Evolutionary conservation across 2,888 invertebrate genomes (phyloP).

Genomic region (Drepanosiphum platanoidis): DNA sequence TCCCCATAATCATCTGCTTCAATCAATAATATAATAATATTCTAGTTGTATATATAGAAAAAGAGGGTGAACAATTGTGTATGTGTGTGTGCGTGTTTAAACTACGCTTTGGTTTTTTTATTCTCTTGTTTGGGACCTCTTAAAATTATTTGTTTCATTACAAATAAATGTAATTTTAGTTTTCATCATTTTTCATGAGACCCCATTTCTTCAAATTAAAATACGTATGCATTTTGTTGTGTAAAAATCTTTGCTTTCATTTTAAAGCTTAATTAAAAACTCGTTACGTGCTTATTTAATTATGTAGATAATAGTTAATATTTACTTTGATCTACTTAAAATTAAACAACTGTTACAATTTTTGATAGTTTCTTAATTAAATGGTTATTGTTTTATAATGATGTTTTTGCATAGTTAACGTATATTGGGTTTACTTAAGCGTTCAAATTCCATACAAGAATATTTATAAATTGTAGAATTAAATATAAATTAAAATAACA

Average conservation of each 20-base stretch:
- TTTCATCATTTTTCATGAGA: not conserved
- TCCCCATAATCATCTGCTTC: slow-evolving; percentile 21
- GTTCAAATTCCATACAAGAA: no score
- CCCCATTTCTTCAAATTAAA: not conserved
- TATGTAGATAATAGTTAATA: not conserved
- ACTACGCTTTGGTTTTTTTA: not conserved
- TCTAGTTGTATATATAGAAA: not conserved
- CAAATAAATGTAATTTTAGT: not conserved
- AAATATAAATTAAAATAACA: no score
- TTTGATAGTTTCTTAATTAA: not conserved
- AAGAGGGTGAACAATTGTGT: not conserved
- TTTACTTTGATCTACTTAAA: no score
- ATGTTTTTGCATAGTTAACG: no score
- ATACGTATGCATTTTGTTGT: not conserved
- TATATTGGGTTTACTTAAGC: no score
- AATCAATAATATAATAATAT: slow-evolving; percentile 58
- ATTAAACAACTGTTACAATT: no score
- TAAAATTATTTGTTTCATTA: not conserved
- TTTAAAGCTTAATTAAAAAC: not conserved
- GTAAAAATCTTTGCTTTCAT: not conserved
- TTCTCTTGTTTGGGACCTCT: not conserved
- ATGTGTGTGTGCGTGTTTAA: not conserved
- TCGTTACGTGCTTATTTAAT: not conserved
- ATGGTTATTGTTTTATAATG: not conserved
- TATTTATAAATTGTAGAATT: no score